A percentile compares a stretch with the other conserved stretches of the same genome.
Conservation (phyloP, 2,113 vertebrate genomes). For the Clarias batrachus region DNA sequence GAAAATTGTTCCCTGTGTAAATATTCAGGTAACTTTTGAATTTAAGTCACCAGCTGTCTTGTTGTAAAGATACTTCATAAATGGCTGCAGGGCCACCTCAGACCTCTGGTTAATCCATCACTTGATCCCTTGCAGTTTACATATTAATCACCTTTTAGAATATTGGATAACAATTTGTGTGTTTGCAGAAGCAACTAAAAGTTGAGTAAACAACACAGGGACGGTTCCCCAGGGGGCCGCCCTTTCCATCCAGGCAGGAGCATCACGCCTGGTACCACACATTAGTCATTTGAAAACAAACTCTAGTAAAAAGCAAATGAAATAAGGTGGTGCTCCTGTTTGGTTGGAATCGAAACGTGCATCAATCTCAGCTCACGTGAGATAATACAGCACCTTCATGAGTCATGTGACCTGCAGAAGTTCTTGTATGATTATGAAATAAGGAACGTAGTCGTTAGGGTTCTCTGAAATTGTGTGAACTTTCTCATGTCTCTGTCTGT, state of each 20-base stretch:
- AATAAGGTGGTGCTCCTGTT: background rate
- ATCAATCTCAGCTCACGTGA: background rate
- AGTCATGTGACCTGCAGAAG: background rate
- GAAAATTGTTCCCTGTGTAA: background rate
- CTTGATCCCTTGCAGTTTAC: background rate
- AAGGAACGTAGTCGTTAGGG: no score
- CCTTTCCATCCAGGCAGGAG: background rate
- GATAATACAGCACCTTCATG: background rate
- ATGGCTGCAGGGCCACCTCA: background rate
- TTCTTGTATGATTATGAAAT: background rate
- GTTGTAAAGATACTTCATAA: background rate
- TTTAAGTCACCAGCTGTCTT: background rate
- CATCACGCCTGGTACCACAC: background rate
- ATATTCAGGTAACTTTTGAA: background rate
- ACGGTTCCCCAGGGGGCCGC: background rate
- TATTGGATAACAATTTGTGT: background rate
- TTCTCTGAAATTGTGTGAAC: no score
- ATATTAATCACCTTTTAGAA: background rate
- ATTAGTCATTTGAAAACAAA: constrained; percentile 1
- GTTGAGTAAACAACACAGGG: background rate
- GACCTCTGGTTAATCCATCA: background rate
- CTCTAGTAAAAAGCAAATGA: background rate
- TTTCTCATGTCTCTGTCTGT: background rate
- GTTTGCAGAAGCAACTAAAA: background rate
- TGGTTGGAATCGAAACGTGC: background rate